phyloP scores from a whole-genome alignment of 2,113 vertebrate species.

The Nanorana parkeri region DNA sequence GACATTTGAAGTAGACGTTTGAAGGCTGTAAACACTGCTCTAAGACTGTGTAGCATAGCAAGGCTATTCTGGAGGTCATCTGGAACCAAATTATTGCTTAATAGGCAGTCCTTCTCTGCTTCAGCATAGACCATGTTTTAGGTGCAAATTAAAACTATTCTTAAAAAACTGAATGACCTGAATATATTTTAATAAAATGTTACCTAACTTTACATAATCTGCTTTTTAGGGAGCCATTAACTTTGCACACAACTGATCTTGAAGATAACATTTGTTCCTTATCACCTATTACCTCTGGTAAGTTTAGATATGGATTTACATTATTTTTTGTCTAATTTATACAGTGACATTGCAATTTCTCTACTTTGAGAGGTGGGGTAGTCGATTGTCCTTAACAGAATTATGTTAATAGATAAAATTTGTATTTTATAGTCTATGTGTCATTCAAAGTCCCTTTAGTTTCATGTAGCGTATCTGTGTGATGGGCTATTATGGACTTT shows the following conservation, averaged over 20 bases:
- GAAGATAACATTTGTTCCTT: constrained; percentile 57
- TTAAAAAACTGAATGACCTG: neutral
- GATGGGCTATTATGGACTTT: neutral
- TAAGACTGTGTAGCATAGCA: neutral
- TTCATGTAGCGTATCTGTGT: neutral
- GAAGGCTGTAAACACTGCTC: neutral
- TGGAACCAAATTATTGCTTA: neutral
- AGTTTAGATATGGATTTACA: constrained; percentile 62
- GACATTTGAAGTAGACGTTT: no score
- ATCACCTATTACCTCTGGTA: constrained; percentile 65
- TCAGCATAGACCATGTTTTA: neutral
- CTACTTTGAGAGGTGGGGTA: neutral
- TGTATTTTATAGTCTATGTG: neutral
- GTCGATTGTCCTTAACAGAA: neutral
- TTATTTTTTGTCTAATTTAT: neutral
- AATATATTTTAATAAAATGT: neutral
- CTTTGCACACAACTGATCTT: constrained; percentile 58
- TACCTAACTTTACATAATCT: constrained; percentile 29
- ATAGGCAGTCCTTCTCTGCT: neutral
- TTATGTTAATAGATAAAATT: no score
- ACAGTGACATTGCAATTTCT: neutral
- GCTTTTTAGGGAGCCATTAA: constrained; percentile 71
- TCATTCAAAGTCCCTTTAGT: neutral
- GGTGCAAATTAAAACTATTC: neutral
- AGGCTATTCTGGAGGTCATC: neutral